phyloP scores from a whole-genome alignment of 2,113 vertebrate genomes.

The Phasianus colchicus region DNA sequence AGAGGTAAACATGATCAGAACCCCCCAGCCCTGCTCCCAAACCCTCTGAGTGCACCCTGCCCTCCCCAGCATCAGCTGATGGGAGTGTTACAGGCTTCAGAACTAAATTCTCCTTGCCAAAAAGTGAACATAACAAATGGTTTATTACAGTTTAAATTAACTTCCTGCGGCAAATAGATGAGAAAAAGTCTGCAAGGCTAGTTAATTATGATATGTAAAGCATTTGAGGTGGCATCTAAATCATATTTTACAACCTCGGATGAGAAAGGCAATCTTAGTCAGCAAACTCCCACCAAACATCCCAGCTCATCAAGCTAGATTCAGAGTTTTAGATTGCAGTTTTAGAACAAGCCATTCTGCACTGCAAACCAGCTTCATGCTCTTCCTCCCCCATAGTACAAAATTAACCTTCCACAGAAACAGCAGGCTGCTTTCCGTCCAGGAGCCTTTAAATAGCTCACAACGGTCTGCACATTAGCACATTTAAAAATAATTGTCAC shows the following conservation, averaged over 20 bases:
- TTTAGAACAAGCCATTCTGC: background rate
- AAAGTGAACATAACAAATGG: background rate
- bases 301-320: background rate
- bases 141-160: slow-evolving; percentile 11
- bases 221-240: slow-evolving; percentile 36
- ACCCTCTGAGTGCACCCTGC: background rate
- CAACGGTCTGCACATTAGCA: background rate
- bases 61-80: background rate
- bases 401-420: background rate
- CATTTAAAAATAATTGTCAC: background rate
- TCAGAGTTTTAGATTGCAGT: background rate
- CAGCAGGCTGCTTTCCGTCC: background rate
- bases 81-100: background rate
- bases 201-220: slow-evolving; percentile 34
- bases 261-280: background rate
- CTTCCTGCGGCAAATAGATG: background rate
- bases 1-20: background rate
- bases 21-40: background rate
- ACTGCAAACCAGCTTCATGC: background rate
- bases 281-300: background rate
- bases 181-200: slow-evolving; percentile 23
- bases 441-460: background rate
- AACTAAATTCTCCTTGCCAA: slow-evolving; percentile 9
- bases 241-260: slow-evolving; percentile 46
- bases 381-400: background rate